phyloP scores from a whole-genome alignment of 2,113 vertebrate species.

The Parus major region DNA sequence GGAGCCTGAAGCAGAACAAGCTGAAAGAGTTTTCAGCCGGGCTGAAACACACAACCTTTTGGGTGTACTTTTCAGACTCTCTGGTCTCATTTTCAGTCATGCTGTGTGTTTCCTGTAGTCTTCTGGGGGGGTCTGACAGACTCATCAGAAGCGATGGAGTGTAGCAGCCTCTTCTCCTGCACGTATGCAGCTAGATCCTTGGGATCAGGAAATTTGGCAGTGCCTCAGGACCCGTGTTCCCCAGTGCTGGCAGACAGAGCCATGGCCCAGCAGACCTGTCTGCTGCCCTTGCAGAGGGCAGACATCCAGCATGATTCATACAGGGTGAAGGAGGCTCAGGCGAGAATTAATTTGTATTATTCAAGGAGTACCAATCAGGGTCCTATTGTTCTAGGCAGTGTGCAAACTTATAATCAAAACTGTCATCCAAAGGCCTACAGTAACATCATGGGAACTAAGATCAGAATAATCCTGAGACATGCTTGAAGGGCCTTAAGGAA shows the following conservation, averaged over 20 bases:
- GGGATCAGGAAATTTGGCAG: background rate
- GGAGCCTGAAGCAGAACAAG: background rate
- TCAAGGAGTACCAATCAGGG: background rate
- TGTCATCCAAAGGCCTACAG: background rate
- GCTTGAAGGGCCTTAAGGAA: background rate
- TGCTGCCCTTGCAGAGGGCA: background rate
- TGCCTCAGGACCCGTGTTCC: background rate
- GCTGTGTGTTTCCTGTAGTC: background rate
- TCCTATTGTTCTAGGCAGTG: slow-evolving; percentile 4
- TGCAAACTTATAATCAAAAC: slow-evolving; percentile 3
- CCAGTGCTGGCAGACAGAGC: background rate
- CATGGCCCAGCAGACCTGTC: background rate
- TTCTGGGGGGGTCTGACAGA: background rate
- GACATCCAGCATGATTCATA: background rate
- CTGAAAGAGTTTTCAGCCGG: background rate
- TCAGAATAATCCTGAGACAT: background rate
- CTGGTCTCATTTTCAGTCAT: background rate
- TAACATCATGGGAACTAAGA: background rate
- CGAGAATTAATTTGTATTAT: background rate
- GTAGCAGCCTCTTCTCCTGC: background rate
- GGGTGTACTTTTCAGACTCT: background rate
- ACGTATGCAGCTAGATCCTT: background rate
- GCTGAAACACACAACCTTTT: background rate
- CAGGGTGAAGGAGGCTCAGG: background rate
- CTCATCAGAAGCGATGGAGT: background rate